Base-by-base conservation (phyloP, 2,113 vertebrate genomes). In the Casuarius casuarius region DNA sequence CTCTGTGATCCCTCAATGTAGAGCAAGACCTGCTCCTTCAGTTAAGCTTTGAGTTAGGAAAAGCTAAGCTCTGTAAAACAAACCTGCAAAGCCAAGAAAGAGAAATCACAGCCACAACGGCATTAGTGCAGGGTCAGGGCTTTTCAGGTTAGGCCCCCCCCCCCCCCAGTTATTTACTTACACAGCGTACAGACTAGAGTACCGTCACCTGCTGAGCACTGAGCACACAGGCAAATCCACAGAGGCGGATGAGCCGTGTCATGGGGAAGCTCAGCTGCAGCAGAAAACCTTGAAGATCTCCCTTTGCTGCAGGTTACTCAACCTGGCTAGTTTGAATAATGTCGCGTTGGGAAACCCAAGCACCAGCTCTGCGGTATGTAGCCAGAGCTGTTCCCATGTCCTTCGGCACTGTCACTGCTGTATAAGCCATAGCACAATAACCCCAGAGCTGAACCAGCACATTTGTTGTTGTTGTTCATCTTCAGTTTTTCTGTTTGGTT, bases 251-350 rank as follows among this genome's bases (percentile, higher is more conserved):
- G 44, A 46, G 44, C 44, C 44, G 3, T 16, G 44, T 16, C 42
- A 42, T 42, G 42, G 42, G 42, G 42, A 10, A 42, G 0, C 29
- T 7, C 0, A 0, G 46, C 67, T 73, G 49, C 63, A 72, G 73
- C 72, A 65, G 2, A 2, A 35, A 15, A 22, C 23, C 63, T 28
- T 7, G 40, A 33, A 31, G 23, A 31, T 73, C 81, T 66, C 11
- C 1, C 15, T 61, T 49, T n/a, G 49, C 7, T 51, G 63, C 25
- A 51, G 65, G 23, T 61, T 84, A 46, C 44, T 46, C 44, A 46
- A 17, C 44, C 44, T 46, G 26, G 21, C 7, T 12, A 65, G 21
- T 18, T 48, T 70, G 21, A 48, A 6, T 3, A 70, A 15, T 44
- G 44, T 58, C 42, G 22, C 26, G 48, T 67, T 2, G 17, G 51